Conservation (phyloP, 2,113 vertebrate genomes). For the Notiomystis cincta region DNA sequence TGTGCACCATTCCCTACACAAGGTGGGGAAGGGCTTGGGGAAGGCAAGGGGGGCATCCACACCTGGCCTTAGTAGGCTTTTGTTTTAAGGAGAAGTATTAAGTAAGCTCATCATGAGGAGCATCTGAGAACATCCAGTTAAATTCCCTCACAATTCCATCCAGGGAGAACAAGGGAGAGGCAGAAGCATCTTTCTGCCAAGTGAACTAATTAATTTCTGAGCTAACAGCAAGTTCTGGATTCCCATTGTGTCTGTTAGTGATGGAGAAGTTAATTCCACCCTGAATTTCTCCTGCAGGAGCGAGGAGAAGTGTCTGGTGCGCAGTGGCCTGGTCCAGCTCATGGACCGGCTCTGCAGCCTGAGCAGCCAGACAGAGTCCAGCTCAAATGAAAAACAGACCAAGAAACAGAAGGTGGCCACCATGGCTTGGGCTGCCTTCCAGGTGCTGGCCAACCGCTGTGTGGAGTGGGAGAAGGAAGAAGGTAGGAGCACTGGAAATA, state of each 20-base stretch:
- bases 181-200: not conserved
- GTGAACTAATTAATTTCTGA: not conserved
- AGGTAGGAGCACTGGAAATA: constrained; percentile 68
- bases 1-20: constrained; percentile 97
- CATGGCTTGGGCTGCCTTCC: constrained; percentile 99
- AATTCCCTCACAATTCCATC: not conserved
- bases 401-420: constrained; percentile 97
- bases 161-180: not conserved
- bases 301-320: constrained; percentile 94
- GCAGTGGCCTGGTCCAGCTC: constrained; percentile 95
- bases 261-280: not conserved
- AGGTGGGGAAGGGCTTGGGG: constrained; percentile 67
- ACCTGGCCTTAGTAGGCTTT: not conserved
- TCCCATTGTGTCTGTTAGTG: not conserved
- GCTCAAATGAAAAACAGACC: constrained; percentile 94
- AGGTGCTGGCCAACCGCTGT: constrained; percentile 95
- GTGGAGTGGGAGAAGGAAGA: constrained; percentile 99
- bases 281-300: constrained; percentile 74
- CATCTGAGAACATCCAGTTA: not conserved
- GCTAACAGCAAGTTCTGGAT: not conserved
- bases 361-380: constrained; percentile 91
- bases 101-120: accelerated
- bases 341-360: constrained; percentile 95
- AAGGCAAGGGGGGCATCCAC: not conserved
- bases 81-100: not conserved